Evolutionary conservation across 2,113 vertebrate species (phyloP).

Genomic region (Prinia subflava): DNA sequence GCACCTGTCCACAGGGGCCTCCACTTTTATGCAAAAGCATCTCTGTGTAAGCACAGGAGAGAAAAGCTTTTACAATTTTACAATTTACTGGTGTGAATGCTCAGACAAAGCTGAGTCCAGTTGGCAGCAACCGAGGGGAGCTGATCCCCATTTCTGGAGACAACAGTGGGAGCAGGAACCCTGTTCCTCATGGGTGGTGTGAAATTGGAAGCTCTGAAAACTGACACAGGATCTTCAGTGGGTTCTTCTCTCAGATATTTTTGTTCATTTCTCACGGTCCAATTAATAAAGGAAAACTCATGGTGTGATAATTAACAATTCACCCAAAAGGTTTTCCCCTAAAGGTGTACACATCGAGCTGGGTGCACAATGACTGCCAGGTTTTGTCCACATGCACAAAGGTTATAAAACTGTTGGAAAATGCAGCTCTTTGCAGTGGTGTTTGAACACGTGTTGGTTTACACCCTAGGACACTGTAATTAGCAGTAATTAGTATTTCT

Average conservation of each 20-base stretch:
- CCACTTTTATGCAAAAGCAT: neutral
- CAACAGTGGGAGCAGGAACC: neutral
- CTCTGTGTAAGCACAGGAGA: neutral
- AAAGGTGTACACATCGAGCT: neutral
- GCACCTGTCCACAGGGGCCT: neutral
- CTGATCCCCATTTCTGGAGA: neutral
- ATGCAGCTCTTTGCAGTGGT: neutral
- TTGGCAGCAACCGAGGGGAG: neutral
- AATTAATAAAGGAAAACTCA: neutral
- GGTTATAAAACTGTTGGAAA: neutral
- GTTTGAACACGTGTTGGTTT: neutral
- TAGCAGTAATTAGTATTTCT: neutral
- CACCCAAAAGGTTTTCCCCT: neutral
- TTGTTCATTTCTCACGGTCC: neutral
- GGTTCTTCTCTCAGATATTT: neutral
- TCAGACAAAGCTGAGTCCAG: neutral
- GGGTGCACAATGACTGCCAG: neutral
- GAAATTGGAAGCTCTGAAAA: neutral
- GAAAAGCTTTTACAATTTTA: neutral
- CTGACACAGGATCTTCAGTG: accelerated
- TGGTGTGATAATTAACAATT: neutral
- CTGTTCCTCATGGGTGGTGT: neutral
- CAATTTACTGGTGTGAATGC: neutral
- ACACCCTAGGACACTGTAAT: neutral
- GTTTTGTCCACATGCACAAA: neutral